phyloP scores from a whole-genome alignment of 2,888 invertebrate genomes.

The Seira sanloemensis region DNA sequence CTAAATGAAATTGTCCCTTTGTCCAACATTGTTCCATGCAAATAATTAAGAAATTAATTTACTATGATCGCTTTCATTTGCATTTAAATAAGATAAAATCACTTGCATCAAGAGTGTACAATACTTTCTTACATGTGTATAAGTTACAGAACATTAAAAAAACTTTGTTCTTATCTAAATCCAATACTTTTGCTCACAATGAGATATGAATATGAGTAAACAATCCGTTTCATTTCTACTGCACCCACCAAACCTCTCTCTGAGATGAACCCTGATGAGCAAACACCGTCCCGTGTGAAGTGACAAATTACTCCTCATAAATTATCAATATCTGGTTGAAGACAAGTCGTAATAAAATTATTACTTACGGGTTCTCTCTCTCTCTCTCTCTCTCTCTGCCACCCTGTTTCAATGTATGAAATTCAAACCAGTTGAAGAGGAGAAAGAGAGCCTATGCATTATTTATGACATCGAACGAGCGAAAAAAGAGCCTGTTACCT shows the following conservation, averaged over 20 bases:
- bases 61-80: no score
- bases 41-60: no score
- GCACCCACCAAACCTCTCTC: neutral
- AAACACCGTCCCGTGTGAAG: conserved; percentile 4
- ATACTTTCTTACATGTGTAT: no score
- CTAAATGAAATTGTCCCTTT: no score
- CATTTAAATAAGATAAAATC: no score
- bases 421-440: conserved; percentile 30
- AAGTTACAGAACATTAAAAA: no score
- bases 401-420: conserved; percentile 1
- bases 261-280: neutral
- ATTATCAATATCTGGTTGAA: conserved; percentile 40
- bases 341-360: conserved; percentile 45
- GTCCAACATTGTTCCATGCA: no score
- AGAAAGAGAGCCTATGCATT: conserved; percentile 42
- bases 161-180: no score
- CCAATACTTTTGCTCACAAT: no score
- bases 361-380: conserved; percentile 14
- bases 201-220: no score
- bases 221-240: no score
- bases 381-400: neutral
- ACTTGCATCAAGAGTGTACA: no score
- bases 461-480: conserved; percentile 45
- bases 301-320: conserved; percentile 57
- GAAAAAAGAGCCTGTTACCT: conserved; percentile 40